Evolutionary conservation across 2,797 vertebrate genomes (phyloP).

Genomic region (Chromobotia macracanthus): DNA sequence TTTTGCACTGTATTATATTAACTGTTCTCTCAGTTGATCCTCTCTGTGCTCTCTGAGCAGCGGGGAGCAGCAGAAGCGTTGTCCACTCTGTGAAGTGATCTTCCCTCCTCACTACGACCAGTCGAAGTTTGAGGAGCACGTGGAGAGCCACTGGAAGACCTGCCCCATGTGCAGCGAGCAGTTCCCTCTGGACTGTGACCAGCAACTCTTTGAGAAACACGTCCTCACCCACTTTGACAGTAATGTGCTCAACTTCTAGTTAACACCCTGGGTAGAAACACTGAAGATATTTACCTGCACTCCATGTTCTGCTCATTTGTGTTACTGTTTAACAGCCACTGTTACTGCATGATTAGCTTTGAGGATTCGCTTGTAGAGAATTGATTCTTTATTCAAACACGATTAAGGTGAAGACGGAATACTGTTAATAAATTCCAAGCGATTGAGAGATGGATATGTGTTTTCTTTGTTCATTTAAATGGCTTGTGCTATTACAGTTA

Average conservation of each 20-base stretch:
- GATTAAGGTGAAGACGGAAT: not conserved
- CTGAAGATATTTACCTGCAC: constrained; percentile 18
- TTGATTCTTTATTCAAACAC: constrained; percentile 29
- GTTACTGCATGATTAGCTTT: constrained; percentile 37
- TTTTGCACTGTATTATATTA: not conserved
- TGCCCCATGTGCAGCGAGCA: constrained; percentile 98
- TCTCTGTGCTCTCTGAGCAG: constrained; percentile 66
- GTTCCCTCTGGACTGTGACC: constrained; percentile 95
- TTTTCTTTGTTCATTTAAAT: constrained; percentile 14
- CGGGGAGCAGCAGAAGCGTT: constrained; percentile 90
- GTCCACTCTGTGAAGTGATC: constrained; percentile 93
- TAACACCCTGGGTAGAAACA: constrained; percentile 50
- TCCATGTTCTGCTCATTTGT: constrained; percentile 55
- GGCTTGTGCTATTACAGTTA: constrained; percentile 9
- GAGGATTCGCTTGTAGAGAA: constrained; percentile 38
- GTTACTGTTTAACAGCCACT: constrained; percentile 38
- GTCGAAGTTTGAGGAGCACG: constrained; percentile 95
- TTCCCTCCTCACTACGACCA: constrained; percentile 98
- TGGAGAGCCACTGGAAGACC: constrained; percentile 99
- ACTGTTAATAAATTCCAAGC: constrained; percentile 1
- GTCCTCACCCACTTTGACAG: constrained; percentile 96
- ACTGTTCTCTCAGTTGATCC: not conserved
- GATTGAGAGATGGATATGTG: not conserved
- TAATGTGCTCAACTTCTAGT: constrained; percentile 88
- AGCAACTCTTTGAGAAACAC: constrained; percentile 93